A percentile compares a stretch with the other conserved stretches of the same genome.
Evolutionary conservation across 2,888 invertebrate genomes (phyloP).

Genomic region (Synergus itoensis): DNA sequence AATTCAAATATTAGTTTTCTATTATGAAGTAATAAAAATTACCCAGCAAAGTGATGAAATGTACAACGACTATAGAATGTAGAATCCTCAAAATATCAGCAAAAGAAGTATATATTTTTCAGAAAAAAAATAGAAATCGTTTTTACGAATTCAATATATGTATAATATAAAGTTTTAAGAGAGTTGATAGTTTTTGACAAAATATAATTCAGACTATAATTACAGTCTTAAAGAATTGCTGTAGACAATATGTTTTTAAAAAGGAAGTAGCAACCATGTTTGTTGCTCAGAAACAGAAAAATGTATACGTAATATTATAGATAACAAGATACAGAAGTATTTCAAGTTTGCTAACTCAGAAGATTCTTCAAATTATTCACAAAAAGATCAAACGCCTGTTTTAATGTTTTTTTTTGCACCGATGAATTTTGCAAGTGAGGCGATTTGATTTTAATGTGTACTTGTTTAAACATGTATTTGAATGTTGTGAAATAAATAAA

Average conservation of each 20-base stretch:
- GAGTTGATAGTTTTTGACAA: background rate
- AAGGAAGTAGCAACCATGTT: background rate
- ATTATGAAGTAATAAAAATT: background rate
- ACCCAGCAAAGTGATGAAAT: background rate
- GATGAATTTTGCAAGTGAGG: background rate
- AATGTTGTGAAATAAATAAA: conserved; percentile 5
- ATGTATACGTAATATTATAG: background rate
- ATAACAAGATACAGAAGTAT: background rate
- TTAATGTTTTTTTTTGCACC: background rate
- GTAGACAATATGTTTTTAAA: background rate
- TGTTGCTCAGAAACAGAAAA: background rate
- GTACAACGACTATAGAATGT: background rate
- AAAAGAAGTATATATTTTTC: background rate
- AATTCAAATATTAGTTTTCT: background rate
- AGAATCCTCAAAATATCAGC: background rate
- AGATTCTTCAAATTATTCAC: background rate
- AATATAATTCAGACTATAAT: background rate
- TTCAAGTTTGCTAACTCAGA: background rate
- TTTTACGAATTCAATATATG: background rate
- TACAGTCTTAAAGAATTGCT: background rate
- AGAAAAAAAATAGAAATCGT: background rate
- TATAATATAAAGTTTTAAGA: background rate
- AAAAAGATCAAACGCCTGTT: background rate
- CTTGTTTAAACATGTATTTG: background rate
- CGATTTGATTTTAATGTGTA: background rate